Evolutionary conservation across 1,140 invertebrate genomes (phyloP).

Genomic region (Sitophilus oryzae): DNA sequence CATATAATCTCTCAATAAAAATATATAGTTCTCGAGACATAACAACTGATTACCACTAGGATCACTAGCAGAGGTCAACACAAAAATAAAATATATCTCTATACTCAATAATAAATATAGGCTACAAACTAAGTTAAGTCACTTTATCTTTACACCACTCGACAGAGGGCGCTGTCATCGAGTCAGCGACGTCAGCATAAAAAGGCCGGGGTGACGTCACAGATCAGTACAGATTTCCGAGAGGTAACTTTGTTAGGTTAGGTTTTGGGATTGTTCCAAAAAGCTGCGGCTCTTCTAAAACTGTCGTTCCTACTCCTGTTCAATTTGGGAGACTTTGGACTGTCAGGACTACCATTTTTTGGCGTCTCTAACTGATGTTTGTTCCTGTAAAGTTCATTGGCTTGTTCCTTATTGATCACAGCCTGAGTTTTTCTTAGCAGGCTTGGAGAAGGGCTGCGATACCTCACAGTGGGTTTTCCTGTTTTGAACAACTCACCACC

Average conservation of each 20-base stretch:
- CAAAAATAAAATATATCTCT: too few relatives aligned
- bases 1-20: too few relatives aligned
- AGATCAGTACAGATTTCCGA: background rate
- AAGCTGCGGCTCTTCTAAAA: constrained; percentile 37
- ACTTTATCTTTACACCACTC: too few relatives aligned
- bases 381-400: constrained; percentile 22
- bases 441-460: constrained; percentile 32
- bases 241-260: constrained; percentile 16
- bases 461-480: constrained; percentile 23
- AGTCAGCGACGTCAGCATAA: too few relatives aligned
- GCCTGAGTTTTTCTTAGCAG: constrained; percentile 34
- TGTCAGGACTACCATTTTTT: background rate
- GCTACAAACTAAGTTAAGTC: too few relatives aligned
- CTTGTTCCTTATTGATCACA: constrained; percentile 33
- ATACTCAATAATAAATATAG: too few relatives aligned
- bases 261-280: constrained; percentile 38
- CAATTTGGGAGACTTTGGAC: background rate
- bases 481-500: background rate
- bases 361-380: constrained; percentile 8
- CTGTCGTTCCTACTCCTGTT: constrained; percentile 33
- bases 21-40: too few relatives aligned
- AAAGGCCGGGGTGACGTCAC: too few relatives aligned
- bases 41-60: too few relatives aligned
- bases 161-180: too few relatives aligned
- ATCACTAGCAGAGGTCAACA: too few relatives aligned